Evolutionary conservation across 2,113 vertebrate genomes (phyloP), one percentile per base, ranked within the genome.

Genomic region (Odocoileus virginianus): DNA sequence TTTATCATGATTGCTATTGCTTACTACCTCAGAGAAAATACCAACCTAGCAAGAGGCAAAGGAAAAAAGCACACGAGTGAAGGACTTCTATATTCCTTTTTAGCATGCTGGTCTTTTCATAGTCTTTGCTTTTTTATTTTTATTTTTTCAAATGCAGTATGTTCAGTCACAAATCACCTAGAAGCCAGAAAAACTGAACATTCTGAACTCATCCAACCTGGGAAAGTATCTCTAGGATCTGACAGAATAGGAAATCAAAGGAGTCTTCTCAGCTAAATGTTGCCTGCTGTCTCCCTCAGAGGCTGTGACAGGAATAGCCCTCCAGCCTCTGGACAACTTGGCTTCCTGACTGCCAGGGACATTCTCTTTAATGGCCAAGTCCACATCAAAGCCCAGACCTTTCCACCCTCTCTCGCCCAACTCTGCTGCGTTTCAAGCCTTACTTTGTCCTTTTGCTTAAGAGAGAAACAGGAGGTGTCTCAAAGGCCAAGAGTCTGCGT

Each of bases 211-310:
- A 43, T 19, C 50, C 83, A 95, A 60, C 71, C 91, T 93, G 67
- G 87, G 74, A 93, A 87, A 78, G 47, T 55, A 14, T 87, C 79
- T 91, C 61, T n/a, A 67, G 74, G 91, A 95, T 97, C 95, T 98
- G 94, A 98, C 83, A 97, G 96, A 98, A 97, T 97, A 96, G 95
- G 91, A 97, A 97, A 98, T 98, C 97, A 98, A 98, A 98, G 91
- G 78, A 60, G 30, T 60, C 36, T 1, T 5, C 79, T 95, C 81
- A 40, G 86, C 86, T 97, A 96, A 98, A 79, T 0, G 54, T 40
- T 87, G 19, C 54, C 81, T 4, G 0, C 36, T 82, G 23, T 61
- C 54, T 85, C 36, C 33, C 85, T 96, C 76, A 95, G 94, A 97
- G 87, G 93, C 1, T 6, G 23, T 85, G 76, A 19, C 14, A 33